Percentiles rank a stretch among this genome's conserved stretches.
Conservation (phyloP, 2,113 vertebrate genomes). For the Gobiocypris rarus region DNA sequence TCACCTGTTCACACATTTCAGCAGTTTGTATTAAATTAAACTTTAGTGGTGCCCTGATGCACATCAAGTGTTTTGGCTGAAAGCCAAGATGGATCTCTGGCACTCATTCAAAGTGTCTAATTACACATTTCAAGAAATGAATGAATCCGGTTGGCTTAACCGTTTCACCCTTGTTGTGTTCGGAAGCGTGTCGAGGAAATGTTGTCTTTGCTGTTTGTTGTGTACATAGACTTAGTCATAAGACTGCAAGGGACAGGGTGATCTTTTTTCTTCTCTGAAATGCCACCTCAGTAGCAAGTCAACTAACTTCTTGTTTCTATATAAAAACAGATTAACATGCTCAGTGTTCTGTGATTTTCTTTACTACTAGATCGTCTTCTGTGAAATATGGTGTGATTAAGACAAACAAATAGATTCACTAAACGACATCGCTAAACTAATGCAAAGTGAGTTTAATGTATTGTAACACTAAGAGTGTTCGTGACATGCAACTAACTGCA, state of each 20-base stretch:
- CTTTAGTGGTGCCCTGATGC: background rate
- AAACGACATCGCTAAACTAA: background rate
- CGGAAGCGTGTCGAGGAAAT: background rate
- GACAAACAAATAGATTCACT: background rate
- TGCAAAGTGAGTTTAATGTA: background rate
- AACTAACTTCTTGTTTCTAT: constrained; percentile 1
- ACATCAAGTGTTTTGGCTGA: background rate
- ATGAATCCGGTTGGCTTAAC: constrained; percentile 7
- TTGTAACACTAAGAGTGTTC: background rate
- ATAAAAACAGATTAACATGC: background rate
- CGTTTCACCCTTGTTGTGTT: constrained; percentile 12
- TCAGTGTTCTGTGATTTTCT: background rate
- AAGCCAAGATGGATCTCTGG: constrained; percentile 10
- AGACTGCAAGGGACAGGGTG: constrained; percentile 57
- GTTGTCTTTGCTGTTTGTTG: constrained; percentile 62
- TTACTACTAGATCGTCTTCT: background rate
- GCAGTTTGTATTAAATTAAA: background rate
- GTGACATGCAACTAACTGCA: background rate
- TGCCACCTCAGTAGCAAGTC: constrained; percentile 1
- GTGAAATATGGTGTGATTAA: background rate
- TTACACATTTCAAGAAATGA: background rate
- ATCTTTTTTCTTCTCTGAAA: constrained; percentile 30
- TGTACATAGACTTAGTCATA: constrained; percentile 68
- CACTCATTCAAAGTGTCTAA: constrained; percentile 9
- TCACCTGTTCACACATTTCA: background rate